These are phyloP conservation scores for Pseudorasbora parva DNA, from an alignment of 2,113 vertebrate genomes.

Conservation along the genomic window DNA sequence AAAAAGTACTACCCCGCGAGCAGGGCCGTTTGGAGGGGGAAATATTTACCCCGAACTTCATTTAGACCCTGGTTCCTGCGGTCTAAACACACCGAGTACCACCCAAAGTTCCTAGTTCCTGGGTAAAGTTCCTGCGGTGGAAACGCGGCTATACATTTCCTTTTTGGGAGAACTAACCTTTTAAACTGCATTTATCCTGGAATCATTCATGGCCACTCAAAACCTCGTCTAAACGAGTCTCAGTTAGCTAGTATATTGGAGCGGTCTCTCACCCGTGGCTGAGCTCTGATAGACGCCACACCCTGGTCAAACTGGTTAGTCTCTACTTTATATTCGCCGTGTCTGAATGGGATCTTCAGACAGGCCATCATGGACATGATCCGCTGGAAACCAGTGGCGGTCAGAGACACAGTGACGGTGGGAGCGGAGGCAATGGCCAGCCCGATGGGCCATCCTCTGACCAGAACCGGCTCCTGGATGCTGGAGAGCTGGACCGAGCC, in stretches of 20 bases:
- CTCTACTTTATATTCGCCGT: conserved; percentile 64
- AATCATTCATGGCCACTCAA: not conserved
- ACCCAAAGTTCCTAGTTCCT: no score
- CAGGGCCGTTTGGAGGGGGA: no score
- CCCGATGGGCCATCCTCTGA: conserved; percentile 85
- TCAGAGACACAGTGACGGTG: conserved; percentile 66
- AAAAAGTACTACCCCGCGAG: no score
- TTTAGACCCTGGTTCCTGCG: no score
- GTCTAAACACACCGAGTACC: no score
- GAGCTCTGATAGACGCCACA: conserved; percentile 87
- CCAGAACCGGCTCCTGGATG: conserved; percentile 64
- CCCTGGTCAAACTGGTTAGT: conserved; percentile 76
- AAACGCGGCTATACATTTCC: no score
- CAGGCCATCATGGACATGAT: conserved; percentile 78
- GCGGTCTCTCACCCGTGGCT: conserved; percentile 81
- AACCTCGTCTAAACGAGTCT: no score
- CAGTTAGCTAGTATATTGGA: not conserved
- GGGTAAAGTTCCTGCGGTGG: no score
- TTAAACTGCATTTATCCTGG: not conserved
- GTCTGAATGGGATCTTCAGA: conserved; percentile 74
- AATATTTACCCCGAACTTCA: no score
- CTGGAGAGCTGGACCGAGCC: conserved; percentile 61
- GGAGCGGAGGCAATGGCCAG: conserved; percentile 83
- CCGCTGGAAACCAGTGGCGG: conserved; percentile 72
- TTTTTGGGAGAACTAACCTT: no score